A percentile compares a stretch with the other conserved stretches of the same genome.
Evolutionary conservation across 2,113 vertebrate species (phyloP).

Genomic region (Mirza zaza): DNA sequence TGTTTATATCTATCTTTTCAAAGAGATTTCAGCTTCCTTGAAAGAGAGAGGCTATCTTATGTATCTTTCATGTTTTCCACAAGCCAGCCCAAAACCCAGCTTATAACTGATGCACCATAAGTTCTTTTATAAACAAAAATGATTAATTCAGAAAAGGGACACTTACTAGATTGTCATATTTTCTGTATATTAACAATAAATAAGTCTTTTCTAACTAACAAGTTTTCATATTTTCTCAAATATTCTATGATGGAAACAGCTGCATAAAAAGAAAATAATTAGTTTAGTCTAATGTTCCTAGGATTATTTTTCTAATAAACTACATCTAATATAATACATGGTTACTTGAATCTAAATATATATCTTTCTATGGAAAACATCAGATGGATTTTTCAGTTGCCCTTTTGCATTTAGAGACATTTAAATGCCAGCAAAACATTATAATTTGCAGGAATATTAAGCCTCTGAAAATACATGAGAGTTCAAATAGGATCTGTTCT

Average conservation of each 20-base stretch:
- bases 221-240: conserved; percentile 24
- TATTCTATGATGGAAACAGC: neutral
- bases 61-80: neutral
- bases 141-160: neutral
- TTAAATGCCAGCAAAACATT: conserved; percentile 50
- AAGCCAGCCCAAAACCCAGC: neutral
- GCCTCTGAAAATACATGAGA: conserved; percentile 42
- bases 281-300: neutral
- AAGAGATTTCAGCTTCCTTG: neutral
- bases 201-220: neutral
- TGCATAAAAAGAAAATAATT: neutral
- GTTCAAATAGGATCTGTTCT: conserved; percentile 33
- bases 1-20: neutral
- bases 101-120: neutral
- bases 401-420: conserved; percentile 53
- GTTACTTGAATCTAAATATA: neutral
- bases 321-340: neutral
- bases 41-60: neutral
- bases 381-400: conserved; percentile 53
- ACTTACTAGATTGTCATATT: neutral
- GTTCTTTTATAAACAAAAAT: conserved; percentile 27
- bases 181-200: neutral
- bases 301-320: conserved; percentile 48
- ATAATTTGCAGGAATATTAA: conserved; percentile 51
- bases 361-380: conserved; percentile 17